Evolutionary conservation across 2,888 invertebrate genomes (phyloP), one percentile per base, ranked within the genome.

Genomic region (Ischnus inquisitorius): DNA sequence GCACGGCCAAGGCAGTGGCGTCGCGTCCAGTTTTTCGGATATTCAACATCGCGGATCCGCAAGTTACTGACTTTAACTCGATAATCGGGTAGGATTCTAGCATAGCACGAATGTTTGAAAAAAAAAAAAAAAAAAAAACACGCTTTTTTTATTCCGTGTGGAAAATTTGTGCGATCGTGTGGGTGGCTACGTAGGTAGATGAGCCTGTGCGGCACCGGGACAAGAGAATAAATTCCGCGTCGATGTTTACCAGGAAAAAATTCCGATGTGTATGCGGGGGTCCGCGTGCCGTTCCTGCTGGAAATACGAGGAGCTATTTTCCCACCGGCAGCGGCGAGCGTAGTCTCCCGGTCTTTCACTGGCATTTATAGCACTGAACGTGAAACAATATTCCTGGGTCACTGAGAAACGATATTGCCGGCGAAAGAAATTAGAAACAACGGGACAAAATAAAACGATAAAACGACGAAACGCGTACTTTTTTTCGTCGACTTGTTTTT

Each of bases 151-250:
- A 67, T 60, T 19, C 46, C 12, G 60, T 60, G 22, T n/a, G 28
- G 60, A 14, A 60, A 60, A 48, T 19, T 19, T 39, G 43, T 12
- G 39, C n/a, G 16, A 22, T 22, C 22, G 60, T 39, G 57, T 22
- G 46, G 41, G 60, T 67, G 28, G 22, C 39, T 8, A 19, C n/a
- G 22, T 57, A 10, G n/a, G 68, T 16, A 16, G 28, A 28, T 65
- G 60, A 19, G 67, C 57, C 19, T 83, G 65, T 65, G 65, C 62
- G 10, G 76, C 60, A 19, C 22, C 16, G 67, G 48, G 54, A 67
- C 80, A 80, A 69, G 57, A 68, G 77, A 80, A 84, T 84, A 78
- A 84, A 84, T 84, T 84, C 57, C 68, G 41, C 34, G 68, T 19
- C 25, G 28, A 77, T 77, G 64, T 84, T 84, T 77, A 74, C 77